Conservation (phyloP, 2,888 invertebrate species). For the Hoplodrina blanda region DNA sequence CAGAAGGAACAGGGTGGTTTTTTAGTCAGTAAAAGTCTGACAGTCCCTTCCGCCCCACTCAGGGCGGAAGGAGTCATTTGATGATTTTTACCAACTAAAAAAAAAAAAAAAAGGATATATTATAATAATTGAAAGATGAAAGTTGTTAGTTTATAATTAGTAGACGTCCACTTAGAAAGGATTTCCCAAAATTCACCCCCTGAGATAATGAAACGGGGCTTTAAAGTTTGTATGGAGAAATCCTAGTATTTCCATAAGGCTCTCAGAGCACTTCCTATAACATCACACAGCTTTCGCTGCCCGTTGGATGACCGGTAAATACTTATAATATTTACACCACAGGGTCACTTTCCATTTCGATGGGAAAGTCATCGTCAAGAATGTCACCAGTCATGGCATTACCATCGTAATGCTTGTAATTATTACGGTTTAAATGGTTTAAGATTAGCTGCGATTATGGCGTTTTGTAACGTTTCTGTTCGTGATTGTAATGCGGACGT, state of each 20-base stretch:
- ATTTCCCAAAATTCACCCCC: no score
- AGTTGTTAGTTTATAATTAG: no score
- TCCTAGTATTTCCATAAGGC: neutral
- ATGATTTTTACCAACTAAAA: no score
- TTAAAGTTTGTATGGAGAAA: no score
- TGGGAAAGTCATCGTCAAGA: slow-evolving; percentile 54
- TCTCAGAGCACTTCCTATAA: neutral
- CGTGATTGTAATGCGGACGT: slow-evolving; percentile 36
- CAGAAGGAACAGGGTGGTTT: no score
- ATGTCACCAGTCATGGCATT: slow-evolving; percentile 44
- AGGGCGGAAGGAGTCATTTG: no score
- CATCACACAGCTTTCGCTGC: slow-evolving; percentile 50
- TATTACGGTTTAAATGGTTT: slow-evolving; percentile 42
- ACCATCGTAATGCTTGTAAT: slow-evolving; percentile 45
- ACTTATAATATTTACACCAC: slow-evolving; percentile 39
- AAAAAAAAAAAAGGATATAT: no score
- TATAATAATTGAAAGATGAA: no score
- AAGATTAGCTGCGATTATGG: slow-evolving; percentile 41
- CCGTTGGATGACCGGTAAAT: slow-evolving; percentile 34
- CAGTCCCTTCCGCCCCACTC: no score
- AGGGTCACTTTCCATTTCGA: slow-evolving; percentile 59
- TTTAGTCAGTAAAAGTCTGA: no score
- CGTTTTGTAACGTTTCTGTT: slow-evolving; percentile 34
- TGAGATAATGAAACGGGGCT: no score
- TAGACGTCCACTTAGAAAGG: no score